Evolutionary conservation across 1,140 invertebrate species (phyloP).

Genomic region (Danaus melanippus): DNA sequence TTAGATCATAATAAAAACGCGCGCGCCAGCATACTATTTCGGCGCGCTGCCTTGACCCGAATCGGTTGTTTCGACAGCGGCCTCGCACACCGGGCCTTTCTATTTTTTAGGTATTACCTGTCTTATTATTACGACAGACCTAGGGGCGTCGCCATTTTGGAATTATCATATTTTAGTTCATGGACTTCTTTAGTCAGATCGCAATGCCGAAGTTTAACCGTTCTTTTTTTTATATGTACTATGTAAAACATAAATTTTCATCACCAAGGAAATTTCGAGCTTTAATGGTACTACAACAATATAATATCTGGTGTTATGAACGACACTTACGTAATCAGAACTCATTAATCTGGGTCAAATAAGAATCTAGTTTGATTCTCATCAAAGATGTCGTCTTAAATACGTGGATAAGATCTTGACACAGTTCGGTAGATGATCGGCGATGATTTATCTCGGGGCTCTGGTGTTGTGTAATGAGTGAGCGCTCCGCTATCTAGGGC

Average conservation of each 20-base stretch:
- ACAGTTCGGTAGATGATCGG: slow-evolving; percentile 55
- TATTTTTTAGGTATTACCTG: slow-evolving; percentile 72
- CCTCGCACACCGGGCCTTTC: slow-evolving; percentile 70
- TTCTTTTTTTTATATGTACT: too few relatives aligned
- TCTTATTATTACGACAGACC: slow-evolving; percentile 67
- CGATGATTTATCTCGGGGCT: slow-evolving; percentile 54
- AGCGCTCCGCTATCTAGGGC: slow-evolving; percentile 43
- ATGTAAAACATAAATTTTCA: too few relatives aligned
- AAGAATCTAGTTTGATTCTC: slow-evolving; percentile 33
- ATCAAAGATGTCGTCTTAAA: slow-evolving; percentile 20
- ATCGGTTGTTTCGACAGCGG: slow-evolving; percentile 67
- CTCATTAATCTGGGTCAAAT: slow-evolving; percentile 17
- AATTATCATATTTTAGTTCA: slow-evolving; percentile 42
- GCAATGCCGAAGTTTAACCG: too few relatives aligned
- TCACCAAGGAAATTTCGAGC: too few relatives aligned
- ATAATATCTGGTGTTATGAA: too few relatives aligned
- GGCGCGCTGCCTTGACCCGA: slow-evolving; percentile 69
- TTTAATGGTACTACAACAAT: too few relatives aligned
- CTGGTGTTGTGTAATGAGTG: slow-evolving; percentile 53
- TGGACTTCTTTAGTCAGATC: slow-evolving; percentile 18
- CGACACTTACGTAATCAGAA: neutral
- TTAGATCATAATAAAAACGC: slow-evolving; percentile 69
- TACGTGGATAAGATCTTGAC: slow-evolving; percentile 59
- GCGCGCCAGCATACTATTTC: slow-evolving; percentile 67
- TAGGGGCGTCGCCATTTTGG: slow-evolving; percentile 56